phyloP scores from a whole-genome alignment of 2,113 vertebrate species.

The Willisornis vidua region DNA sequence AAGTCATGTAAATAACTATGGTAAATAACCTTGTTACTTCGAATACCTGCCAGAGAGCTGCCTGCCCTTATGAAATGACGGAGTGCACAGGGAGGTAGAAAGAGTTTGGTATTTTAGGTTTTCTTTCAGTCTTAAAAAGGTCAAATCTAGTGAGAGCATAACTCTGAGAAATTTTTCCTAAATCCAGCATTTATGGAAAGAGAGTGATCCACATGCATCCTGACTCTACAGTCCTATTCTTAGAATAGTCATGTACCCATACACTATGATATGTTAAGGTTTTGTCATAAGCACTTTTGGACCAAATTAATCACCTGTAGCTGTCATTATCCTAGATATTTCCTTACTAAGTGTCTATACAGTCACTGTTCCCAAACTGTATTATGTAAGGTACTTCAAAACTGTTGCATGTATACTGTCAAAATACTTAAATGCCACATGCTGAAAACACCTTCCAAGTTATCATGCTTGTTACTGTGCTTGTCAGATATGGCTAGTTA shows the following conservation, averaged over 20 bases:
- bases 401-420: background rate
- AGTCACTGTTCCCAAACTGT: background rate
- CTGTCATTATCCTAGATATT: background rate
- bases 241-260: background rate
- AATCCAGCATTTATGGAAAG: background rate
- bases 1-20: background rate
- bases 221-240: background rate
- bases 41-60: background rate
- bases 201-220: background rate
- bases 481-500: background rate
- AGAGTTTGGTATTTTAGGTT: background rate
- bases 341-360: background rate
- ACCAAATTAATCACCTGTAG: background rate
- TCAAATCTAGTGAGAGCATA: background rate
- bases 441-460: background rate
- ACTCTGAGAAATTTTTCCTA: background rate
- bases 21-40: background rate
- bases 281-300: background rate
- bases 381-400: background rate
- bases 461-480: background rate
- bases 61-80: background rate
- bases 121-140: background rate
- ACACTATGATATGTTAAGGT: background rate
- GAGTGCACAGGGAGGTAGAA: background rate
- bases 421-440: background rate